These are phyloP conservation scores for Sarcophilus harrisii DNA, from an alignment of 2,797 vertebrate genomes.

Conservation along the genomic window DNA sequence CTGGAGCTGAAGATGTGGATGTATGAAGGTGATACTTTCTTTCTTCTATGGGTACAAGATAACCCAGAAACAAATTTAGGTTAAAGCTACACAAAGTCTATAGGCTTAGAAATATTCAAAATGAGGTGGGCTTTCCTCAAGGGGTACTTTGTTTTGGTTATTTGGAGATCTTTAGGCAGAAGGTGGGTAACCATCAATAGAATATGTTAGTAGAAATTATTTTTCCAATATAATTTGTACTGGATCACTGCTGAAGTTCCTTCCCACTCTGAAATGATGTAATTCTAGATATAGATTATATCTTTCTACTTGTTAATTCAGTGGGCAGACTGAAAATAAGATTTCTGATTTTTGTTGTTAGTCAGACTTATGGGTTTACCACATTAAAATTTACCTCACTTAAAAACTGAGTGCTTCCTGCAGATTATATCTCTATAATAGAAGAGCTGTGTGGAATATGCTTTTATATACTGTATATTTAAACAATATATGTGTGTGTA, in stretches of 20 bases:
- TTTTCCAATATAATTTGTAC: no score
- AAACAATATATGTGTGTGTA: background rate
- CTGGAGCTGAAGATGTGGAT: background rate
- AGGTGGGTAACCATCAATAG: background rate
- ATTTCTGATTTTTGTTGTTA: background rate
- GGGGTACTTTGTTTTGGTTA: background rate
- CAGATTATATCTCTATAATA: background rate
- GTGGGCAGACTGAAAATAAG: background rate
- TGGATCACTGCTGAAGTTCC: background rate
- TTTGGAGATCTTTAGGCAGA: background rate
- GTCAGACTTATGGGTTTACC: background rate
- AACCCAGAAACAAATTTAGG: background rate
- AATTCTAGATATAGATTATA: background rate
- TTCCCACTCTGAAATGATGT: background rate
- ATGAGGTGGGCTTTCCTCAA: background rate
- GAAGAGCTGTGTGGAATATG: background rate
- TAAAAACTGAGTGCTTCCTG: background rate
- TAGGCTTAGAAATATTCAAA: background rate
- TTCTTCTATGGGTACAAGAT: background rate
- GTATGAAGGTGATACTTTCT: background rate
- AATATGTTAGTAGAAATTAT: background rate
- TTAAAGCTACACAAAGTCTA: background rate
- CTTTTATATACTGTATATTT: background rate
- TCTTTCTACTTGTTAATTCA: no score
- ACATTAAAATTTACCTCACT: background rate